Percentiles rank a stretch among this genome's conserved stretches.
Conservation (phyloP, 2,888 invertebrate genomes). For the Eugnorisma glareosa region DNA sequence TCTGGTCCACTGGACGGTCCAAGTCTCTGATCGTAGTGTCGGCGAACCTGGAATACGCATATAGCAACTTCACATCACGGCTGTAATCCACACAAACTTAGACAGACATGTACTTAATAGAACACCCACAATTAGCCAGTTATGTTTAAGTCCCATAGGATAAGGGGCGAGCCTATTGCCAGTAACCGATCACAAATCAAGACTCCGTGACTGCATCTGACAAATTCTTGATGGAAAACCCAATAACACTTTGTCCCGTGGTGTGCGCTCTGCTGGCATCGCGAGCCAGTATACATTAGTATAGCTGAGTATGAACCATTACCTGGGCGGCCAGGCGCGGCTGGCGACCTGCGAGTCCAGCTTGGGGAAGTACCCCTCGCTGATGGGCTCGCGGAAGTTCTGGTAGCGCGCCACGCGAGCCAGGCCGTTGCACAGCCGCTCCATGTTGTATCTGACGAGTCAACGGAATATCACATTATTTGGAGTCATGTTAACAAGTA, state of each 20-base stretch:
- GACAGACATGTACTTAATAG: background rate
- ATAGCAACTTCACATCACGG: background rate
- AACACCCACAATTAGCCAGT: background rate
- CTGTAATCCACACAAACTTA: accelerated
- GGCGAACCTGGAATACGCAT: conserved; percentile 80
- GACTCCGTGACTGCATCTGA: background rate
- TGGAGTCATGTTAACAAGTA: background rate
- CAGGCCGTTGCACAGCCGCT: conserved; percentile 94
- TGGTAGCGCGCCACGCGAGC: conserved; percentile 91
- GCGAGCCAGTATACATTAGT: too few species aligned
- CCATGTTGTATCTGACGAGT: conserved; percentile 92
- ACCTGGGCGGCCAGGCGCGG: conserved; percentile 94
- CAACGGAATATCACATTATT: background rate
- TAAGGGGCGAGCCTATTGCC: too few species aligned
- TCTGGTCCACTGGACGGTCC: conserved; percentile 92
- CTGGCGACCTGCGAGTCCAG: conserved; percentile 94
- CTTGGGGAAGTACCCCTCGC: conserved; percentile 96
- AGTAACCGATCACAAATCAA: background rate
- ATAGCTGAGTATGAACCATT: background rate
- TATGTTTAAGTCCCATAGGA: background rate
- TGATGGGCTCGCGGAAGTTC: conserved; percentile 93
- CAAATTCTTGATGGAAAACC: background rate
- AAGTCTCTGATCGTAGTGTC: conserved; percentile 91
- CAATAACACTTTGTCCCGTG: background rate
- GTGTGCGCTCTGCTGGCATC: too few species aligned